Conservation (phyloP, 2,113 vertebrate genomes). For the Progne subis region DNA sequence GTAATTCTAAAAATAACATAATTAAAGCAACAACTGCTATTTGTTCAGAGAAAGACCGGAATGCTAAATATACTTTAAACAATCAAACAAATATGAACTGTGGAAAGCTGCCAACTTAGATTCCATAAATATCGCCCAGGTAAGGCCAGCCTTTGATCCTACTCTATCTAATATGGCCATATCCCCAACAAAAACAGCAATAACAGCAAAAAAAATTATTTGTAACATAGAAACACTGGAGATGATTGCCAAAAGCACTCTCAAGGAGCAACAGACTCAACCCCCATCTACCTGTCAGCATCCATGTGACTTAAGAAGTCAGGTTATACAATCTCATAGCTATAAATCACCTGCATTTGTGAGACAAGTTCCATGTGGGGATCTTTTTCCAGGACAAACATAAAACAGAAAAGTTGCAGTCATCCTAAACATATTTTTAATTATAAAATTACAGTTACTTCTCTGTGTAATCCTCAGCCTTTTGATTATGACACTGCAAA, state of each 20-base stretch:
- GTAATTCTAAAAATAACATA: background rate
- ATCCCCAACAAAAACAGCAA: background rate
- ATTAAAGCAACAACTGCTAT: background rate
- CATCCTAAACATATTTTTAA: background rate
- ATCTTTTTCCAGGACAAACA: background rate
- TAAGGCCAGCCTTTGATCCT: background rate
- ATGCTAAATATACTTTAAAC: background rate
- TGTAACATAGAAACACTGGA: background rate
- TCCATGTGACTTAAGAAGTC: background rate
- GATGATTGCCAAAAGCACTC: background rate
- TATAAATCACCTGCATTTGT: background rate
- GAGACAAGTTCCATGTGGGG: fast-evolving
- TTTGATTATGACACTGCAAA: background rate
- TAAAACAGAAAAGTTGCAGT: background rate
- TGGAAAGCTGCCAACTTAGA: background rate
- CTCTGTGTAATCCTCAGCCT: background rate
- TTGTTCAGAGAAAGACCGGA: background rate
- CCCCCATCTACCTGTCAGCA: background rate
- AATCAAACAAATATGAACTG: background rate
- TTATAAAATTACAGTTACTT: background rate
- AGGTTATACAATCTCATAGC: background rate
- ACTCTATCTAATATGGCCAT: background rate
- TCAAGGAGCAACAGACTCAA: background rate
- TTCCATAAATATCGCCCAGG: background rate
- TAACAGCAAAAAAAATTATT: background rate